Percentiles rank a stretch among this genome's conserved stretches.
Conservation (phyloP, 2,888 invertebrate genomes). For the Rhamphomyia laevipes region DNA sequence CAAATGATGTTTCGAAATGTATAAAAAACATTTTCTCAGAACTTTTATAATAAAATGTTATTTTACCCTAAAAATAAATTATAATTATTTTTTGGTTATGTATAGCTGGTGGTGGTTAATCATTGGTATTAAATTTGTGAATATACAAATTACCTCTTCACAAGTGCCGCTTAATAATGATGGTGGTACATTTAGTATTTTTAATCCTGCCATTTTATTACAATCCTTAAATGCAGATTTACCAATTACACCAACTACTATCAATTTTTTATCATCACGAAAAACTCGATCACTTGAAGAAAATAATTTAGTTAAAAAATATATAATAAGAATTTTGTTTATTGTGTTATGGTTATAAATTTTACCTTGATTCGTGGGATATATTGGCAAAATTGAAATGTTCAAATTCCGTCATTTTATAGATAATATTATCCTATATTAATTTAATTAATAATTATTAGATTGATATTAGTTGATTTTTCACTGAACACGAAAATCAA, state of each 20-base stretch:
- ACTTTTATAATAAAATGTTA: conserved; percentile 48
- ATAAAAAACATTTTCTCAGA: conserved; percentile 41
- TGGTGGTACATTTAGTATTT: conserved; percentile 23
- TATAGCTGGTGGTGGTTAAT: too few species aligned
- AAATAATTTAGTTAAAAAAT: too few species aligned
- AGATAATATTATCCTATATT: too few species aligned
- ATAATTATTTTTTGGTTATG: conserved; percentile 1
- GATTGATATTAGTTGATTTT: too few species aligned
- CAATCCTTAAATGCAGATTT: conserved; percentile 29
- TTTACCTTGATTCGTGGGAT: too few species aligned
- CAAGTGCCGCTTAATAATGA: conserved; percentile 20
- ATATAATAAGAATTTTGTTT: too few species aligned
- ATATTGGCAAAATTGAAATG: too few species aligned
- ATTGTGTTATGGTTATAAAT: too few species aligned
- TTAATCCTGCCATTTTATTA: conserved; percentile 34
- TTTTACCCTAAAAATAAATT: conserved; percentile 38
- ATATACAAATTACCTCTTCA: conserved; percentile 18
- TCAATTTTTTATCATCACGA: conserved; percentile 23
- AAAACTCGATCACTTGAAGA: conserved; percentile 21
- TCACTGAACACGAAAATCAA: too few species aligned
- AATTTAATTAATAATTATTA: too few species aligned
- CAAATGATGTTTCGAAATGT: conserved; percentile 39
- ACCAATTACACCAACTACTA: conserved; percentile 35
- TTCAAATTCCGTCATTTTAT: too few species aligned
- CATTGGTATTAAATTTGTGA: conserved; percentile 5